These are phyloP conservation scores for Cydia fagiglandana DNA, from an alignment of 1,140 invertebrate genomes.

Conservation along the genomic window DNA sequence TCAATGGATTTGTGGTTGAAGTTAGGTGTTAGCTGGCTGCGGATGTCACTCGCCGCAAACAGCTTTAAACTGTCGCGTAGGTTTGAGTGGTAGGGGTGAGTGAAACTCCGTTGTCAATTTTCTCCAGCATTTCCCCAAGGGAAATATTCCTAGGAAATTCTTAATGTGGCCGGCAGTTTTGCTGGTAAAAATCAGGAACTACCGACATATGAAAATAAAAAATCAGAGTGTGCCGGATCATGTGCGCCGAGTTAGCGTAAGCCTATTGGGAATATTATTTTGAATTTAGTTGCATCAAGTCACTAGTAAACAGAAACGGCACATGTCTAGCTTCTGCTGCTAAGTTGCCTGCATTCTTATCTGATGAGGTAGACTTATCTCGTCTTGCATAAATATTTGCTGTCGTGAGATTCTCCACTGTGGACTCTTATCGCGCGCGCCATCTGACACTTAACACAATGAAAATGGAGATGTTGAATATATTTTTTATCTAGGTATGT, in stretches of 20 bases:
- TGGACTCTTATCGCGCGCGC: constrained; percentile 12
- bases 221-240: too few relatives aligned
- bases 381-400: constrained; percentile 26
- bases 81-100: not conserved
- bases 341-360: constrained; percentile 10
- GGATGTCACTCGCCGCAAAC: not conserved
- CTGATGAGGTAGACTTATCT: constrained; percentile 9
- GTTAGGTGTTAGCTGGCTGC: not conserved
- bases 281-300: not conserved
- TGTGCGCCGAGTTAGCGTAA: not conserved
- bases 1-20: constrained; percentile 24
- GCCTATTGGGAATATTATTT: not conserved
- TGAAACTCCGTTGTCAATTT: not conserved
- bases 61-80: not conserved
- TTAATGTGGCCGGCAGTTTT: too few relatives aligned
- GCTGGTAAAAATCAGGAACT: too few relatives aligned
- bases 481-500: not conserved
- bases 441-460: constrained; percentile 15
- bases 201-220: too few relatives aligned
- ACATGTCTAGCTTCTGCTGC: not conserved
- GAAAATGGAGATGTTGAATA: constrained; percentile 12
- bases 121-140: too few relatives aligned
- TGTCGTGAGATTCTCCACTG: not conserved
- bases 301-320: not conserved
- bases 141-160: too few relatives aligned